Evolutionary conservation across 2,113 vertebrate genomes (phyloP).

Genomic region (Takifugu flavidus): DNA sequence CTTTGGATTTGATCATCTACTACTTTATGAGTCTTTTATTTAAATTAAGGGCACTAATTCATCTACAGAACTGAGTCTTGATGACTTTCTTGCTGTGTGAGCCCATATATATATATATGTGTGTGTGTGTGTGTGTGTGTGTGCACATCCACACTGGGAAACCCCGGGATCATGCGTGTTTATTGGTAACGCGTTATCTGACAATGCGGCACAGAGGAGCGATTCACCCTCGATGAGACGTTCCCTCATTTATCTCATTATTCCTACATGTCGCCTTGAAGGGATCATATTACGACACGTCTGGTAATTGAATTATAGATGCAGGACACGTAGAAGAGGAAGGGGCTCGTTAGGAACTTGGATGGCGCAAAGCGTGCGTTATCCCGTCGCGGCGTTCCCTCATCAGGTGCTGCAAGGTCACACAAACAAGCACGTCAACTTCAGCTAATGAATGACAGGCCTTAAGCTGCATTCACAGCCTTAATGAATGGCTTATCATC

Average conservation of each 20-base stretch:
- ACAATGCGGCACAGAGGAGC: background rate
- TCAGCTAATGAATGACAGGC: slow-evolving; percentile 19
- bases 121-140: too few species aligned
- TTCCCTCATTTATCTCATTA: slow-evolving; percentile 18
- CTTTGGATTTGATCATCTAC: too few species aligned
- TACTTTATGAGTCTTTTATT: too few species aligned
- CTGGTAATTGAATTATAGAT: slow-evolving; percentile 35
- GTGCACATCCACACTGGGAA: too few species aligned
- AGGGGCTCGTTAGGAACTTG: slow-evolving; percentile 15
- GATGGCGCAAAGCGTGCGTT: background rate
- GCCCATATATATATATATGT: too few species aligned
- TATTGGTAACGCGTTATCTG: slow-evolving; percentile 1
- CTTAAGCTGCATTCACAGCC: too few species aligned
- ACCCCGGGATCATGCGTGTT: too few species aligned
- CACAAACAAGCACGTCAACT: slow-evolving; percentile 13
- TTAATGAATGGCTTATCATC: slow-evolving; percentile 3
- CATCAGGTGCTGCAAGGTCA: background rate
- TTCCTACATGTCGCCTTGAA: slow-evolving; percentile 4
- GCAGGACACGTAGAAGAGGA: slow-evolving; percentile 8
- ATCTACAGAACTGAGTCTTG: too few species aligned
- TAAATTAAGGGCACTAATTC: too few species aligned
- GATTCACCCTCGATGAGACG: slow-evolving; percentile 7
- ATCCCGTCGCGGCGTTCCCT: background rate
- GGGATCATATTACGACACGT: background rate
- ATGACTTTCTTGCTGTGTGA: too few species aligned